Evolutionary conservation across 2,797 vertebrate genomes (phyloP).

Genomic region (Cirrhinus molitorella): DNA sequence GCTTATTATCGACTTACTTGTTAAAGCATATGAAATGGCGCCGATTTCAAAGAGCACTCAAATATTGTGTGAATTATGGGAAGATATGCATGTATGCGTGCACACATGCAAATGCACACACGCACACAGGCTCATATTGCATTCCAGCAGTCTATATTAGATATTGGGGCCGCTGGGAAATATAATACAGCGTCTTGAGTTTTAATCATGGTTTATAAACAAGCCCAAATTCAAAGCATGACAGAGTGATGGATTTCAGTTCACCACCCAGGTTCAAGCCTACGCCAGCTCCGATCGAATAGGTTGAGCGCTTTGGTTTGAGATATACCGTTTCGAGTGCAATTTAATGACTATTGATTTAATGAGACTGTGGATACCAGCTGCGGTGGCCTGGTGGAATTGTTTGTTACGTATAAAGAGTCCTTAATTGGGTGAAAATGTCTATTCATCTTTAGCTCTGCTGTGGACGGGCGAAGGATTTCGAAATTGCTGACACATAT

Average conservation of each 20-base stretch:
- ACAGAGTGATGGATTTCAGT: conserved; percentile 35
- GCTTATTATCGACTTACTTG: conserved; percentile 42
- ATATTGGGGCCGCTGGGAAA: conserved; percentile 10
- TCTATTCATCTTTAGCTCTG: conserved; percentile 35
- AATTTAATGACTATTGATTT: conserved; percentile 52
- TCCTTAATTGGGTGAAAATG: conserved; percentile 52
- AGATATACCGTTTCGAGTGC: background rate
- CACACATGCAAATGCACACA: background rate
- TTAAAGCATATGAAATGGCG: conserved; percentile 19
- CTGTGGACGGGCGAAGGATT: conserved; percentile 13
- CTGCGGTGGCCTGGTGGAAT: background rate
- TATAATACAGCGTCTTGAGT: conserved; percentile 8
- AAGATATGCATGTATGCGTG: background rate
- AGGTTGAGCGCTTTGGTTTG: conserved; percentile 32
- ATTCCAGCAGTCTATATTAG: conserved; percentile 15
- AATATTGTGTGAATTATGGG: conserved; percentile 21
- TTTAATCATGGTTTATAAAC: conserved; percentile 44
- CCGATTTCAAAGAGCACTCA: conserved; percentile 22
- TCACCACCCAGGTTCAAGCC: conserved; percentile 25
- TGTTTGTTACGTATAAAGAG: conserved; percentile 41
- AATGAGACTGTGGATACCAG: conserved; percentile 27
- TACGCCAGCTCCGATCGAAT: background rate
- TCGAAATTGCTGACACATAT: conserved; percentile 49
- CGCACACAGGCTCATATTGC: background rate
- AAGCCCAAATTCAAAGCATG: conserved; percentile 6